These are phyloP conservation scores for Nomada ferruginata DNA, from an alignment of 2,888 invertebrate species.

Conservation along the genomic window DNA sequence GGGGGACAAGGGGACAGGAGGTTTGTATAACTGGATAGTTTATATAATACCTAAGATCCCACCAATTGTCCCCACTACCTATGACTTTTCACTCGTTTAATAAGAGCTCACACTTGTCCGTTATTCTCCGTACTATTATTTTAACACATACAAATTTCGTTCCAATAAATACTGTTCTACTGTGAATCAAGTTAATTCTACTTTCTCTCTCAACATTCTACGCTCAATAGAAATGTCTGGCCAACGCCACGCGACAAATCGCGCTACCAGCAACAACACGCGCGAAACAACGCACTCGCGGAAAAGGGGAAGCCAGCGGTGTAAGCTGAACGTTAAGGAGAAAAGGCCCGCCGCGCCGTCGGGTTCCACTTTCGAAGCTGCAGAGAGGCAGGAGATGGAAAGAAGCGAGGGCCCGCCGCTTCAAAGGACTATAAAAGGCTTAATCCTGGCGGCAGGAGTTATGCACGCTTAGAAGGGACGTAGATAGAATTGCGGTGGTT, in stretches of 20 bases:
- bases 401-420: conserved; percentile 57
- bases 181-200: no score
- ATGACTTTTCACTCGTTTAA: no score
- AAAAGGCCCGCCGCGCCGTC: background rate
- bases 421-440: conserved; percentile 76
- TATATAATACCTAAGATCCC: no score
- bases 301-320: background rate
- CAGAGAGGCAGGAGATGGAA: conserved; percentile 35
- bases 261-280: background rate
- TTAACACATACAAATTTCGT: no score
- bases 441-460: conserved; percentile 75
- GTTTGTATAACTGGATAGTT: no score
- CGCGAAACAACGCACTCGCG: background rate
- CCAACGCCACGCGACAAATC: background rate
- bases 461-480: conserved; percentile 71
- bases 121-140: no score
- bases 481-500: conserved; percentile 80
- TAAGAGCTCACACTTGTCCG: no score
- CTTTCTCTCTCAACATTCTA: no score
- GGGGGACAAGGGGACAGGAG: no score
- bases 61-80: no score
- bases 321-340: background rate
- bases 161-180: no score
- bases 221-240: no score
- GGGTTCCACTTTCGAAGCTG: conserved; percentile 2